Percentiles rank a stretch among this genome's conserved stretches.
phyloP scores from a whole-genome alignment of 1,140 invertebrate genomes.

The Dinoponera quadriceps region DNA sequence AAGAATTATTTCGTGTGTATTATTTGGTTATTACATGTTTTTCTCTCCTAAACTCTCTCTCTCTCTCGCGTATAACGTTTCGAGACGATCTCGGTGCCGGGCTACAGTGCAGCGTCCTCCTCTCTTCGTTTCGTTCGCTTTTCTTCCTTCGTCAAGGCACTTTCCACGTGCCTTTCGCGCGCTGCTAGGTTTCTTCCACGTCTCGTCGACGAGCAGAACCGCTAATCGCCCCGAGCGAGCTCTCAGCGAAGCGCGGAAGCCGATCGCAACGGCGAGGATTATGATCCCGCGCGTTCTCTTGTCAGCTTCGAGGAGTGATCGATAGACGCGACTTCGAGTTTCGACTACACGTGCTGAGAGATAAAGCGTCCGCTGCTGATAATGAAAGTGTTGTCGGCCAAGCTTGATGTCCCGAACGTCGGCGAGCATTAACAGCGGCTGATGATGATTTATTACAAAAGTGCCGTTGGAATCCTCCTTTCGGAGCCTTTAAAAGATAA shows the following conservation, averaged over 20 bases:
- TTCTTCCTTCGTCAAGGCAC: background rate
- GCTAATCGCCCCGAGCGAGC: slow-evolving; percentile 38
- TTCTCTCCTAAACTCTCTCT: too few relatives aligned
- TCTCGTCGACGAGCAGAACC: slow-evolving; percentile 33
- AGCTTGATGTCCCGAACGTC: slow-evolving; percentile 31
- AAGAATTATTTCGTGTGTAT: too few relatives aligned
- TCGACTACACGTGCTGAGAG: slow-evolving; percentile 10
- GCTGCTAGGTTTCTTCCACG: background rate
- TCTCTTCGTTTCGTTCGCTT: background rate
- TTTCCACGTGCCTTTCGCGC: background rate
- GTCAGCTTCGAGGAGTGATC: slow-evolving; percentile 28
- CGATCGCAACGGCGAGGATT: slow-evolving; percentile 24
- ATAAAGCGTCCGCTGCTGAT: slow-evolving; percentile 38
- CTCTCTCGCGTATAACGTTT: background rate
- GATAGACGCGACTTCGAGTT: slow-evolving; percentile 44
- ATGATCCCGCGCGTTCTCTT: slow-evolving; percentile 35
- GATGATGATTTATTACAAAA: slow-evolving; percentile 41
- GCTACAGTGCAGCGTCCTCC: too few relatives aligned
- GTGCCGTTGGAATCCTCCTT: slow-evolving; percentile 2
- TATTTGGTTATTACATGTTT: too few relatives aligned
- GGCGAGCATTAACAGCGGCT: slow-evolving; percentile 17
- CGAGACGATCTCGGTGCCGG: background rate
- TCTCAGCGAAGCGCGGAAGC: slow-evolving; percentile 33
- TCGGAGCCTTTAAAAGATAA: background rate
- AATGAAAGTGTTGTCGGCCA: slow-evolving; percentile 45